Evolutionary conservation across 2,888 invertebrate species (phyloP), one percentile per base, ranked within the genome.

Genomic region (Hydroisotoma schaefferi): DNA sequence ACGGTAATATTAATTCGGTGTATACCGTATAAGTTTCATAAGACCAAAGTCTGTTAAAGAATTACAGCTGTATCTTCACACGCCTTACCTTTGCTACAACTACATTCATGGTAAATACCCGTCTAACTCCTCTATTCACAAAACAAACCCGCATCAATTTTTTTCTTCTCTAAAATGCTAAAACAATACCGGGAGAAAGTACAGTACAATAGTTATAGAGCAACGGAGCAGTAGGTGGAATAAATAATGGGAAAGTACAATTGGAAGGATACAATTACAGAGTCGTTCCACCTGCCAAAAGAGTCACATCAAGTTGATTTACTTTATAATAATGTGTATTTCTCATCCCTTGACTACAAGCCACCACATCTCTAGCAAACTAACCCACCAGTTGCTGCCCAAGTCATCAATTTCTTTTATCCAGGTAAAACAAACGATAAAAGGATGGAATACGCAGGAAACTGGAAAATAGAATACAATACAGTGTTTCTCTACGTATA

Each of bases 241-340:
- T 10, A 12, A 8, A 33, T 12, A 33, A 46, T 12, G 5, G 12
- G 25, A 46, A 46, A 25, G 23, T 22, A 46, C 23, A 23, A 46
- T 46, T 46, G 46, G 22, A 25, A 23, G 46, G 46, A 25, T 22
- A 46, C 46, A 57, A 57, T 57, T 57, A 57, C 49, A 57, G 20
- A 48, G 49, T 53, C 52, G 53, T 58, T 58, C 40, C 43, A 20
- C 46, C 58, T 53, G 58, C 58, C 58, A 58, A 46, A 52, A 52
- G 43, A 51, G 28, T 29, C 52, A 40, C 47, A 43, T 52, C 44
- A 18, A 29, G 28, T 52, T 52, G 52, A 52, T 58, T 52, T 52
- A 52, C 58, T 18, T 26, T 33, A 58, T 53, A 58, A 58, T 58
- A 58, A 58, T 58, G 40, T 5, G n/a, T 40, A 15, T 4, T 40